Evolutionary conservation across 2,113 vertebrate species (phyloP).

Genomic region (Crotalus tigris): DNA sequence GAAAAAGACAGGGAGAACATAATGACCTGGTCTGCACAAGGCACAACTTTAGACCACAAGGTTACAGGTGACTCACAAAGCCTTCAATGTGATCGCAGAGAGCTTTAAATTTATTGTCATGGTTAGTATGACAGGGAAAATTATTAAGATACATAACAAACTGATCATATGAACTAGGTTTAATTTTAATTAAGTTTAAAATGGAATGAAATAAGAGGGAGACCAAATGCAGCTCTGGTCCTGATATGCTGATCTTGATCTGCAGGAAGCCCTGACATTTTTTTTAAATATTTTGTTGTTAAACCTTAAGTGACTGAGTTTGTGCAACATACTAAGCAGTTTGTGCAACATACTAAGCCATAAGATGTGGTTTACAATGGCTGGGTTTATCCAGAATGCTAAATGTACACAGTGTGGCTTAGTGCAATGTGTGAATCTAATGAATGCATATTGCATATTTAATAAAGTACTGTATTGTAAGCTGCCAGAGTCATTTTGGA

Average conservation of each 20-base stretch:
- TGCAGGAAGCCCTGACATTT: neutral
- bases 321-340: neutral
- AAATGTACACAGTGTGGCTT: neutral
- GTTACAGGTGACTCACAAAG: neutral
- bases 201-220: neutral
- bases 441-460: neutral
- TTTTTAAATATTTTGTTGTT: neutral
- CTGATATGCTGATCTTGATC: neutral
- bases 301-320: neutral
- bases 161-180: neutral
- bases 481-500: neutral
- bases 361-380: neutral
- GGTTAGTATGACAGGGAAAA: neutral
- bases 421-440: neutral
- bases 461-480: neutral
- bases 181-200: neutral
- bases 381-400: neutral
- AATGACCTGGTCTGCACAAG: neutral
- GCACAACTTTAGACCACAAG: neutral
- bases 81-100: neutral
- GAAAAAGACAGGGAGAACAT: neutral
- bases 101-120: neutral
- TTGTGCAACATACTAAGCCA: neutral
- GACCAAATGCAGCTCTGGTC: neutral
- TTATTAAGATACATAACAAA: neutral